Conservation (phyloP, 1,140 invertebrate species). For the Euura lappo region DNA sequence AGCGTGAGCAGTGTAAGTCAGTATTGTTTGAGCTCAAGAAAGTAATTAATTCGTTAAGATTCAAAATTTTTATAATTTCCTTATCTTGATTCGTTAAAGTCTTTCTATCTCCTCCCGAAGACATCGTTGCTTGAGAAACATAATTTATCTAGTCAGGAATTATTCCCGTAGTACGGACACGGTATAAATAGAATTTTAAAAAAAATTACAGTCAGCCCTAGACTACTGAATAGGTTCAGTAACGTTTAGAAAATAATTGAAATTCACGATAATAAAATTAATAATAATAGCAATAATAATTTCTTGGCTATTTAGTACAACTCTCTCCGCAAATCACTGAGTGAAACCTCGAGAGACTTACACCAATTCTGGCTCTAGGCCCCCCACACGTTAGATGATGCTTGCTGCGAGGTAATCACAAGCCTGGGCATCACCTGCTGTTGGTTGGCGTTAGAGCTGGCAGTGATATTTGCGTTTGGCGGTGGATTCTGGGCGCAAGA, state of each 20-base stretch:
- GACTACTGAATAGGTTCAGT: no score
- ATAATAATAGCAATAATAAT: neutral
- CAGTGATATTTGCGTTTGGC: constrained; percentile 24
- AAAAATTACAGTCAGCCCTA: no score
- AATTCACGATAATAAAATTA: no score
- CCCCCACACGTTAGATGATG: constrained; percentile 33
- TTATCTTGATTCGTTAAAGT: no score
- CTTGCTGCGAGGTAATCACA: constrained; percentile 36
- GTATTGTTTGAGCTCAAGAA: neutral
- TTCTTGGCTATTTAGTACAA: constrained; percentile 2
- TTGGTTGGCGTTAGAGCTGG: constrained; percentile 14
- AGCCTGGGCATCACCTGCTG: constrained; percentile 48
- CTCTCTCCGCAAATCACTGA: constrained; percentile 1
- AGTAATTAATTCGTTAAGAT: neutral
- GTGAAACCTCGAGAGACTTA: constrained; percentile 12
- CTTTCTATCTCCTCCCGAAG: no score
- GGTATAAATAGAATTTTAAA: no score
- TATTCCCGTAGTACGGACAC: no score
- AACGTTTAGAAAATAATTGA: no score
- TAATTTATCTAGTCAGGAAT: no score
- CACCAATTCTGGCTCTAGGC: constrained; percentile 36
- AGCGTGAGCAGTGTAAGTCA: constrained; percentile 29
- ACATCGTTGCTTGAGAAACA: no score
- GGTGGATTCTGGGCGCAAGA: constrained; percentile 53
- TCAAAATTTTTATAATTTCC: no score